Conservation (phyloP, 2,888 invertebrate genomes). For the Gymnocheta viridis region DNA sequence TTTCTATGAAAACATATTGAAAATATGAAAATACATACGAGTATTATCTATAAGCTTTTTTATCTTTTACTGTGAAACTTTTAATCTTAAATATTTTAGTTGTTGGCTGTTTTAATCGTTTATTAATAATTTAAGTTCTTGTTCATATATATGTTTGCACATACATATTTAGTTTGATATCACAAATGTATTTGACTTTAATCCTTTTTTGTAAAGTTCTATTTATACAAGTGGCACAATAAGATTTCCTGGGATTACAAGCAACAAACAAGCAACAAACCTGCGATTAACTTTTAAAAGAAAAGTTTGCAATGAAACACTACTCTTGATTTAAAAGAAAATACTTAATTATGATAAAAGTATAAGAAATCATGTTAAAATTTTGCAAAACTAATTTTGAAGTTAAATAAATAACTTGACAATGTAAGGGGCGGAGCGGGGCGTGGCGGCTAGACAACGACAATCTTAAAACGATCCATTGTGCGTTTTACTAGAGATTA, state of each 20-base stretch:
- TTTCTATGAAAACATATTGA: neutral
- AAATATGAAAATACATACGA: too few relatives aligned
- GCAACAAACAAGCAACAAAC: too few relatives aligned
- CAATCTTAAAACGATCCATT: too few relatives aligned
- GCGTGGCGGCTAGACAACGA: too few relatives aligned
- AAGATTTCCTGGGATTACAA: neutral
- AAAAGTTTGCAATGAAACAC: neutral
- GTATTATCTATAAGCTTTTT: neutral
- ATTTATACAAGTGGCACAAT: too few relatives aligned
- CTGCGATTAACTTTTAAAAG: neutral
- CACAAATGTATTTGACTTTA: neutral
- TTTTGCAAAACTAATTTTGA: too few relatives aligned
- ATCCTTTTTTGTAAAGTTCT: neutral
- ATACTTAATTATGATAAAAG: neutral
- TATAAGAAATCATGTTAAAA: too few relatives aligned
- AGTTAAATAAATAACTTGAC: too few relatives aligned
- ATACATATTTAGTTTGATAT: neutral
- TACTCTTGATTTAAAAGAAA: neutral
- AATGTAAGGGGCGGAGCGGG: too few relatives aligned
- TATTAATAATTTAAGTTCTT: constrained; percentile 5
- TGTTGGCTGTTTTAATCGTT: constrained; percentile 5
- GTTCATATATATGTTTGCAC: too few relatives aligned
- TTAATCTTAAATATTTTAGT: constrained; percentile 25
- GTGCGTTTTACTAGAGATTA: too few relatives aligned
- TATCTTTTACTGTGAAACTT: constrained; percentile 15